Conservation (phyloP, 1,140 invertebrate species). For the Platyscapa corneri region DNA sequence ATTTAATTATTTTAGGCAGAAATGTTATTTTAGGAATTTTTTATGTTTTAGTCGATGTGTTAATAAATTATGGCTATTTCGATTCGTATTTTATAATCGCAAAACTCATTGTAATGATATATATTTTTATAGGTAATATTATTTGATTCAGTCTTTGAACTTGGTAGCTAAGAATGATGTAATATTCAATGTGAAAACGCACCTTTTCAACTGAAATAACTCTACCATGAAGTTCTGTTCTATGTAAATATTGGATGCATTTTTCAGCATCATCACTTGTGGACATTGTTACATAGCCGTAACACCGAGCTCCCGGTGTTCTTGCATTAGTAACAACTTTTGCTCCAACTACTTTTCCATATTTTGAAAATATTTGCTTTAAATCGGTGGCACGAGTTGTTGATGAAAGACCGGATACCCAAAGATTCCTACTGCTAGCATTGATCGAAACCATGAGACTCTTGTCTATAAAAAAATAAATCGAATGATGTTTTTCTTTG, state of each 20-base stretch:
- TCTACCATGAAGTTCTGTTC: constrained; percentile 92
- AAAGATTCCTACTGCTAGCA: constrained; percentile 83
- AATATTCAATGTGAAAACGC: background rate
- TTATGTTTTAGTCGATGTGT: no score
- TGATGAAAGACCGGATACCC: constrained; percentile 93
- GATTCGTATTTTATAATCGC: no score
- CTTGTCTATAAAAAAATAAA: constrained; percentile 42
- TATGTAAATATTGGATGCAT: constrained; percentile 91
- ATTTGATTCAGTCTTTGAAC: background rate
- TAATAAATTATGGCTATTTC: no score
- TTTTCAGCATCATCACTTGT: constrained; percentile 90
- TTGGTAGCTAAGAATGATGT: background rate
- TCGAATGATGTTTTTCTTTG: constrained; percentile 5
- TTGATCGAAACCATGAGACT: constrained; percentile 59
- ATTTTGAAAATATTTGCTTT: constrained; percentile 91
- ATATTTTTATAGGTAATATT: no score
- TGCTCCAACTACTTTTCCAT: constrained; percentile 95
- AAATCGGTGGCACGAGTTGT: constrained; percentile 93
- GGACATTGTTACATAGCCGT: constrained; percentile 96
- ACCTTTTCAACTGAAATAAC: constrained; percentile 95
- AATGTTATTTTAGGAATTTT: no score
- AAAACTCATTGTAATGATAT: no score
- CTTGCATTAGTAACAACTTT: constrained; percentile 97
- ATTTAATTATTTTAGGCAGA: no score
- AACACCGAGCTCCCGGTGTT: constrained; percentile 92